A percentile compares a stretch with the other conserved stretches of the same genome.
phyloP scores from a whole-genome alignment of 2,797 vertebrate genomes.

The Staurois parvus region DNA sequence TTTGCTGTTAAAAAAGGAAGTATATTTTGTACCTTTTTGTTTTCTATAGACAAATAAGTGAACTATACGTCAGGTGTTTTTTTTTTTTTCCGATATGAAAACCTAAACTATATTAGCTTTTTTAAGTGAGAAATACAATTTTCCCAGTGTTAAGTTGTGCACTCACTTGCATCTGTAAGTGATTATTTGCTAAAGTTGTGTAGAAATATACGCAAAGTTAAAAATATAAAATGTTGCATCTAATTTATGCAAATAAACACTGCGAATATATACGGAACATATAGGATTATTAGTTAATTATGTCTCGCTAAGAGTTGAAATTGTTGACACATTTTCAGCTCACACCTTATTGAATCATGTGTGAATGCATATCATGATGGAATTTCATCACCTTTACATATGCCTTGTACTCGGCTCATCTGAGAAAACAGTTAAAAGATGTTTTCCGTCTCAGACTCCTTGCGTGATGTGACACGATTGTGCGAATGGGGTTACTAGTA shows the following conservation, averaged over 20 bases:
- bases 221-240: conserved; percentile 26
- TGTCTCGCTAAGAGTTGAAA: conserved; percentile 33
- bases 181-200: neutral
- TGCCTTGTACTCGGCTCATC: conserved; percentile 13
- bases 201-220: conserved; percentile 18
- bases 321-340: conserved; percentile 35
- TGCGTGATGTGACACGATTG: conserved; percentile 36
- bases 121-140: neutral
- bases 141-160: neutral
- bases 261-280: conserved; percentile 49
- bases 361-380: conserved; percentile 27
- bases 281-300: conserved; percentile 56
- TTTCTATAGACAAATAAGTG: neutral
- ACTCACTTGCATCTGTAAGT: neutral
- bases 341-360: conserved; percentile 42
- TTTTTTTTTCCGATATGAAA: neutral
- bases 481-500: neutral
- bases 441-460: conserved; percentile 13
- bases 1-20: neutral
- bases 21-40: neutral
- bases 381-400: conserved; percentile 39
- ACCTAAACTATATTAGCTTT: neutral
- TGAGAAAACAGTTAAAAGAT: conserved; percentile 20
- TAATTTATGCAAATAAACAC: conserved; percentile 50
- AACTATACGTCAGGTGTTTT: neutral